Evolutionary conservation across 2,113 vertebrate species (phyloP).

Genomic region (Zosterops hypoxanthus): DNA sequence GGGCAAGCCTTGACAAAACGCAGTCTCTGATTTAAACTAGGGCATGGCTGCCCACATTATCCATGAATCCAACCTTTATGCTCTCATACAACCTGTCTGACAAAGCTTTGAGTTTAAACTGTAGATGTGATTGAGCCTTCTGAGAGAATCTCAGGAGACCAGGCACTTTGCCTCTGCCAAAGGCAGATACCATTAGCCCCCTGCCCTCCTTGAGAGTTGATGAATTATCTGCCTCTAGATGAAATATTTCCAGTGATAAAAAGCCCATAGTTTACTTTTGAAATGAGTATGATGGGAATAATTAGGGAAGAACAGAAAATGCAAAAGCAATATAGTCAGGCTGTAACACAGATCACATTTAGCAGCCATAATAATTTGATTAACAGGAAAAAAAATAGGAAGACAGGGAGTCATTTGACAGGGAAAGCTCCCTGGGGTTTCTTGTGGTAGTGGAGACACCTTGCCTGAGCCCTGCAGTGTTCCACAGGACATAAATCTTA

Average conservation of each 20-base stretch:
- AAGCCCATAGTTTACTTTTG: neutral
- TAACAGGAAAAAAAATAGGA: neutral
- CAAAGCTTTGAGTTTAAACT: neutral
- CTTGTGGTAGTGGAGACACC: neutral
- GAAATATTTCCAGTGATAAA: neutral
- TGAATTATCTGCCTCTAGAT: neutral
- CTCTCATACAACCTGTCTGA: neutral
- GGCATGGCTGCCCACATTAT: neutral
- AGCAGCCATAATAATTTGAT: neutral
- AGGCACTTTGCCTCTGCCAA: neutral
- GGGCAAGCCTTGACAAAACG: neutral
- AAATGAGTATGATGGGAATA: neutral
- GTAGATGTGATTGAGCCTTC: neutral
- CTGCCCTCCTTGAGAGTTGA: neutral
- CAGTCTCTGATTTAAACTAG: neutral
- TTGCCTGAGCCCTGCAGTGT: neutral
- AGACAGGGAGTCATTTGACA: neutral
- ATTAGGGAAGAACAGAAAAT: neutral
- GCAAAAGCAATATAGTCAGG: neutral
- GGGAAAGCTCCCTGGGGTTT: neutral
- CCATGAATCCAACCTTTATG: neutral
- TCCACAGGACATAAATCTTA: neutral
- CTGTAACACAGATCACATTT: neutral
- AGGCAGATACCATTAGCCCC: neutral
- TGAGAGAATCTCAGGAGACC: neutral